A percentile compares a stretch with the other conserved stretches of the same genome.
These are phyloP conservation scores for Stichodactyla mertensii DNA, from an alignment of 64 coral and sea anemone species.

Conservation along the genomic window DNA sequence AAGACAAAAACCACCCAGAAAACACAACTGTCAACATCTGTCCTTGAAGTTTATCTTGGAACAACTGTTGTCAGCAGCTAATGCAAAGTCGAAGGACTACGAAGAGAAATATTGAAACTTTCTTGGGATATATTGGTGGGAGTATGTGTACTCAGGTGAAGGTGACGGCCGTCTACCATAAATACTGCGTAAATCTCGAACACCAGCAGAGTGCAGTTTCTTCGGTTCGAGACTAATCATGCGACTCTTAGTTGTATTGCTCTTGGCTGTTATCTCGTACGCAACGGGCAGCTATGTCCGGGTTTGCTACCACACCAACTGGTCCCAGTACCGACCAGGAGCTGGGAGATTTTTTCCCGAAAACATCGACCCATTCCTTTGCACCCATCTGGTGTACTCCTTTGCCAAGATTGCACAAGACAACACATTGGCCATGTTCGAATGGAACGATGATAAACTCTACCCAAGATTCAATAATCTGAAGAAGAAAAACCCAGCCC, in stretches of 20 bases:
- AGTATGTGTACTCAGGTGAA: not conserved
- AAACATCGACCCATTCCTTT: conserved; percentile 29
- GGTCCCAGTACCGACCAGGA: conserved; percentile 52
- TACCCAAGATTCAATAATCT: conserved; percentile 49
- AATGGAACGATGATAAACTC: conserved; percentile 73
- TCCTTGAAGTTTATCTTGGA: not conserved
- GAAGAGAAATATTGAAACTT: not conserved
- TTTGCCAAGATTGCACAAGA: conserved; percentile 29
- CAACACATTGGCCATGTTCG: conserved; percentile 48
- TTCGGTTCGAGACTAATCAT: not conserved
- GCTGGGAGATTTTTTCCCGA: conserved; percentile 31
- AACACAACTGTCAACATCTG: not conserved
- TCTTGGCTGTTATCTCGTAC: conserved; percentile 9
- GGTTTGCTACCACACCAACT: conserved; percentile 58
- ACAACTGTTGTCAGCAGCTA: not conserved
- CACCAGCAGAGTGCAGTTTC: not conserved
- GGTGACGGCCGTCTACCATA: not conserved
- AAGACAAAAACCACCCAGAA: not conserved
- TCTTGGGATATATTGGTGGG: not conserved
- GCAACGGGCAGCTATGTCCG: conserved; percentile 29
- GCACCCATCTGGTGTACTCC: conserved; percentile 42
- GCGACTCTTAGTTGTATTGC: conserved; percentile 1
- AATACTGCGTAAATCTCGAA: not conserved
- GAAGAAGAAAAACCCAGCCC: conserved; percentile 23
- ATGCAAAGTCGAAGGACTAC: not conserved